A percentile compares a stretch with the other conserved stretches of the same genome.
These are phyloP conservation scores for Gulo gulo DNA, from an alignment of 2,113 vertebrate species.

Conservation along the genomic window DNA sequence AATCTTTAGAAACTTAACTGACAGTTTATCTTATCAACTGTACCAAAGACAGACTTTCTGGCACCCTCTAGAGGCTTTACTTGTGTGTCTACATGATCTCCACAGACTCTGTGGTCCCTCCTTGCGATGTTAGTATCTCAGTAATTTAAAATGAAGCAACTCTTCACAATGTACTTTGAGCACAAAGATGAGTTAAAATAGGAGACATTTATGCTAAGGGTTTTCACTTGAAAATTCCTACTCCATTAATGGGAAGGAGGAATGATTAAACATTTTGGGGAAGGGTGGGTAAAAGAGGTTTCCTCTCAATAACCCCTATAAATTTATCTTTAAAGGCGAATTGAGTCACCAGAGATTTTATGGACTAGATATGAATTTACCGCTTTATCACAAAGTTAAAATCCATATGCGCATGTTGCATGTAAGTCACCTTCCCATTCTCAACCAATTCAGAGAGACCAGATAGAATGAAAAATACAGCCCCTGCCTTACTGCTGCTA, in stretches of 20 bases:
- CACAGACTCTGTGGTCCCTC: background rate
- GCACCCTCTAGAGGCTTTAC: slow-evolving; percentile 76
- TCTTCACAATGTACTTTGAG: background rate
- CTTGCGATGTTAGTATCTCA: background rate
- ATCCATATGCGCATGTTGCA: background rate
- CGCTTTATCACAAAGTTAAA: background rate
- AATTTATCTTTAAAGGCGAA: background rate
- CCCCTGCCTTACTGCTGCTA: background rate
- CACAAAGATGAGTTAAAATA: background rate
- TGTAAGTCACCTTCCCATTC: background rate
- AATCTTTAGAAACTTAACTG: background rate
- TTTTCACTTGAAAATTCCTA: background rate
- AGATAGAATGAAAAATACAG: background rate
- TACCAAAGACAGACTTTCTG: slow-evolving; percentile 58
- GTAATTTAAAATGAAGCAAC: background rate
- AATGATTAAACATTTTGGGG: background rate
- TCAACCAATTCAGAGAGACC: background rate
- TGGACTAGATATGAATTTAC: background rate
- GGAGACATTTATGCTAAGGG: background rate
- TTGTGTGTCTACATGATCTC: background rate
- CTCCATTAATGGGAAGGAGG: background rate
- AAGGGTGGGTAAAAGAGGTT: background rate
- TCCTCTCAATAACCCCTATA: background rate
- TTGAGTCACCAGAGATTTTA: background rate
- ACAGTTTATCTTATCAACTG: background rate